phyloP scores from a whole-genome alignment of 2,797 vertebrate species.

The Labroides dimidiatus region DNA sequence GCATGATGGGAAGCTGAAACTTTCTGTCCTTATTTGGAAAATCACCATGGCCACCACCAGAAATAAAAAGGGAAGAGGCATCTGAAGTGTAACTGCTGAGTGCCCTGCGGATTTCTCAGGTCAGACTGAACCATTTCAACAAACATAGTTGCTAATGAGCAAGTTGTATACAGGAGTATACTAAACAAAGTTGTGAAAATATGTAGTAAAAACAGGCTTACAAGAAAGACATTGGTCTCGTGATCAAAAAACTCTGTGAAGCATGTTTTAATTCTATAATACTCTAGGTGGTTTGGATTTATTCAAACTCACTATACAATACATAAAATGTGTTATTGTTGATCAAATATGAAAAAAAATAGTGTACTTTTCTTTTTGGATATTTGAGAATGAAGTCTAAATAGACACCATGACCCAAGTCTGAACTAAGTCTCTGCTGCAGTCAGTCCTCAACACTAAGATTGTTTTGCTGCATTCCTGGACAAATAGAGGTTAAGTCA shows the following conservation, averaged over 20 bases:
- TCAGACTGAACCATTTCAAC: conserved; percentile 8
- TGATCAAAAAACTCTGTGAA: no score
- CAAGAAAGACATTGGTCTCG: background rate
- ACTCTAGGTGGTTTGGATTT: no score
- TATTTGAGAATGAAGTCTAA: background rate
- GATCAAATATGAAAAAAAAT: no score
- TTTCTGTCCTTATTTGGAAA: conserved; percentile 63
- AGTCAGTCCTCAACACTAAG: conserved; percentile 18
- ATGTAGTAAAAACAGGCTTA: no score
- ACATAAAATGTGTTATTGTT: no score
- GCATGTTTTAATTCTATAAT: no score
- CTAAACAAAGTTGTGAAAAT: no score
- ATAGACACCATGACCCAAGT: background rate
- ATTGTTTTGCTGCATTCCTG: conserved; percentile 47
- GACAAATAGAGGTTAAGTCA: conserved; percentile 47
- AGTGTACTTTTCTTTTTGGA: background rate
- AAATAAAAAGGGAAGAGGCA: conserved; percentile 14
- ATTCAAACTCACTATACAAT: no score
- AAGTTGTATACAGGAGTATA: background rate
- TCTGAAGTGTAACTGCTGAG: conserved; percentile 1
- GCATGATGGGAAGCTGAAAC: conserved; percentile 49
- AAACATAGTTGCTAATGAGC: background rate
- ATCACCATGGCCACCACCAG: conserved; percentile 36
- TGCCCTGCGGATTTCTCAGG: background rate
- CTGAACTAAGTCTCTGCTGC: background rate